Percentiles rank a stretch among this genome's conserved stretches.
These are phyloP conservation scores for Sebastes vulpes DNA, from an alignment of 2,797 vertebrate genomes.

Conservation along the genomic window DNA sequence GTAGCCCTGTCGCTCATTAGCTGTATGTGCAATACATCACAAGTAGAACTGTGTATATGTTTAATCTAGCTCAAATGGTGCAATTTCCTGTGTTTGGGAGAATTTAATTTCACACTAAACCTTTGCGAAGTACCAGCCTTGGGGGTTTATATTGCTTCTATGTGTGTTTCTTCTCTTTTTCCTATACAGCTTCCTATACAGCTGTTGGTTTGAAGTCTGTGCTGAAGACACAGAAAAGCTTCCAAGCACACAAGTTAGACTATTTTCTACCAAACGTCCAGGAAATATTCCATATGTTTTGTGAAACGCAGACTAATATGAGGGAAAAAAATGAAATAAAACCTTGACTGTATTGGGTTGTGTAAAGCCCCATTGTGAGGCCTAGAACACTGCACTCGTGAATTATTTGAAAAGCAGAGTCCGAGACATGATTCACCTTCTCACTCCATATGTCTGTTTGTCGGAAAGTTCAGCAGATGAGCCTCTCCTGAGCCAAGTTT, in stretches of 20 bases:
- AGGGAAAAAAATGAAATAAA: not conserved
- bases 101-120: slow-evolving; percentile 41
- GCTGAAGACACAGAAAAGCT: slow-evolving; percentile 5
- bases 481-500: slow-evolving; percentile 44
- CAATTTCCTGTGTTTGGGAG: slow-evolving; percentile 68
- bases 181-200: not conserved
- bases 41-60: slow-evolving; percentile 29
- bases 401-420: slow-evolving; percentile 3
- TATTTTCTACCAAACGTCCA: not conserved
- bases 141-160: slow-evolving; percentile 23
- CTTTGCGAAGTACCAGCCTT: slow-evolving; percentile 19
- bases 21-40: slow-evolving; percentile 54
- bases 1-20: slow-evolving; percentile 58
- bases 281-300: slow-evolving; percentile 3
- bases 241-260: not conserved
- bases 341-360: not conserved
- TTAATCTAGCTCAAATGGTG: slow-evolving; percentile 43
- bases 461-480: slow-evolving; percentile 43
- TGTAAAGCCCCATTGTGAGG: not conserved
- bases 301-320: not conserved
- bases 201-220: slow-evolving; percentile 6
- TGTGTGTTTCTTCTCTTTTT: slow-evolving; percentile 31
- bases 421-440: slow-evolving; percentile 8
- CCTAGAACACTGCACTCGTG: not conserved
- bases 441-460: slow-evolving; percentile 13